These are phyloP conservation scores for Caenorhabditis sulstoni DNA, from an alignment of 2,888 invertebrate genomes.

Conservation along the genomic window DNA sequence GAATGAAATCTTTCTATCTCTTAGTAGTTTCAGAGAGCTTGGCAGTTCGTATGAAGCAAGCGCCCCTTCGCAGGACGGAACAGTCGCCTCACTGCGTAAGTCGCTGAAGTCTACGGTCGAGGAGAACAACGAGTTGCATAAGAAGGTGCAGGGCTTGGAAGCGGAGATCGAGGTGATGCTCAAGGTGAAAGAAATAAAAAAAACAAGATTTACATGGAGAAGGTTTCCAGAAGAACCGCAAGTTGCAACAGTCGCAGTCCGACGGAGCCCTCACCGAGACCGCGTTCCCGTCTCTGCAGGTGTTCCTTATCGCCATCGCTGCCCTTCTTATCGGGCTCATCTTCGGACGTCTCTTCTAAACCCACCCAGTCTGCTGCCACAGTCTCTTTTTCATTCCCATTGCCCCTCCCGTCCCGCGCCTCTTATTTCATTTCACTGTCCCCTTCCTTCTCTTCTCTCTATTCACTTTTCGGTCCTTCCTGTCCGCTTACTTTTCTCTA, in stretches of 20 bases:
- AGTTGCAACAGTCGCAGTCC: constrained; percentile 61
- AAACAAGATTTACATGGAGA: neutral
- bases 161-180: constrained; percentile 65
- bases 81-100: constrained; percentile 47
- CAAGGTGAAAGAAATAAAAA: constrained; percentile 32
- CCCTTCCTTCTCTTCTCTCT: constrained; percentile 12
- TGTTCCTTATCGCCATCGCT: constrained; percentile 73
- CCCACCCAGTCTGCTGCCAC: constrained; percentile 31
- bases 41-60: constrained; percentile 26
- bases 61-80: constrained; percentile 30
- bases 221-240: constrained; percentile 64
- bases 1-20: too few relatives aligned
- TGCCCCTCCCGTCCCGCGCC: neutral
- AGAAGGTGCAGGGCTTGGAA: constrained; percentile 51
- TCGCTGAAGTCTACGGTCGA: constrained; percentile 47
- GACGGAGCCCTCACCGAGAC: constrained; percentile 48
- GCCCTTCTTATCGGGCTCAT: constrained; percentile 78
- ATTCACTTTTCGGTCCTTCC: constrained; percentile 26
- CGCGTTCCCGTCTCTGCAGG: constrained; percentile 64
- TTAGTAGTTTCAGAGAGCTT: constrained; percentile 44
- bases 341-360: constrained; percentile 65
- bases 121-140: constrained; percentile 38
- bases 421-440: constrained; percentile 15
- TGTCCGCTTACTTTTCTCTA: constrained; percentile 3
- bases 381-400: constrained; percentile 6